These are phyloP conservation scores for Astreopora myriophthalma DNA, from an alignment of 64 coral and sea anemone genomes.

Conservation along the genomic window DNA sequence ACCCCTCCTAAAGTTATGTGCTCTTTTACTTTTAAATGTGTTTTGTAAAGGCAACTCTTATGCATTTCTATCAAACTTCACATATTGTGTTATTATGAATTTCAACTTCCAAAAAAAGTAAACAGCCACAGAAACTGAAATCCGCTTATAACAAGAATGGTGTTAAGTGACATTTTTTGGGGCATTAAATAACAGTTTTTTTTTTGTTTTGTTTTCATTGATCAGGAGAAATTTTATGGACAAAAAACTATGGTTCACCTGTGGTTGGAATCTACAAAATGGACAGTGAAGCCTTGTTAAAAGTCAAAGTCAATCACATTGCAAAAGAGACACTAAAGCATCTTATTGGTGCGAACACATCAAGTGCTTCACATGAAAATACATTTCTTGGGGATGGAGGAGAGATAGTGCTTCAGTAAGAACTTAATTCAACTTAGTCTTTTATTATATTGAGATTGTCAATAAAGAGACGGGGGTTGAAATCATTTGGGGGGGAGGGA, in stretches of 20 bases:
- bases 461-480: too few relatives aligned
- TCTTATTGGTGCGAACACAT: slow-evolving; percentile 85
- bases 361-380: slow-evolving; percentile 66
- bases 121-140: too few relatives aligned
- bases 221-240: slow-evolving; percentile 95
- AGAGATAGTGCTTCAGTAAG: slow-evolving; percentile 90
- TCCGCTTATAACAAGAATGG: too few relatives aligned
- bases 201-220: background rate
- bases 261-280: slow-evolving; percentile 96
- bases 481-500: too few relatives aligned
- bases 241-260: slow-evolving; percentile 91
- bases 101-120: too few relatives aligned
- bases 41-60: too few relatives aligned
- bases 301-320: slow-evolving; percentile 94
- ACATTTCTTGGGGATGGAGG: slow-evolving; percentile 79
- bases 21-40: too few relatives aligned
- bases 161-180: too few relatives aligned
- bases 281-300: slow-evolving; percentile 84
- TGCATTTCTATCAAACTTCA: too few relatives aligned
- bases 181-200: too few relatives aligned
- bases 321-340: slow-evolving; percentile 92
- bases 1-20: too few relatives aligned
- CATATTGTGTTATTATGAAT: too few relatives aligned
- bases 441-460: background rate
- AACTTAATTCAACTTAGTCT: background rate